Percentiles rank a stretch among this genome's conserved stretches.
Evolutionary conservation across 2,888 invertebrate species (phyloP).

Genomic region (Sceliomorpha sp.): DNA sequence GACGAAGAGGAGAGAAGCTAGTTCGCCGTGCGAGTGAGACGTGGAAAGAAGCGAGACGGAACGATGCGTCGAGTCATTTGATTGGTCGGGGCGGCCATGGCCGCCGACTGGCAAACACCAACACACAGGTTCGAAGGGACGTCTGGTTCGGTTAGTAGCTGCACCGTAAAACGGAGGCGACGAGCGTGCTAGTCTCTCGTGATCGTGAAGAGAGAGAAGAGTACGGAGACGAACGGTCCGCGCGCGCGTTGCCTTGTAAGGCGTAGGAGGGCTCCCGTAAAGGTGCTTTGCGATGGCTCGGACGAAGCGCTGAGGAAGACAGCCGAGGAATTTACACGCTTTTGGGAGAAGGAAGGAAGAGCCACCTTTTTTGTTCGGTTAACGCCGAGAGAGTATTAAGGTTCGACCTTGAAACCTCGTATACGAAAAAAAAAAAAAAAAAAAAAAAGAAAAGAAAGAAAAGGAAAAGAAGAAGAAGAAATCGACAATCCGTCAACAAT

Average conservation of each 20-base stretch:
- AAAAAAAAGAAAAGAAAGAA: no score
- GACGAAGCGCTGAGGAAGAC: constrained; percentile 60
- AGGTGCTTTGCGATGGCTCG: constrained; percentile 63
- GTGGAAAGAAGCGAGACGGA: constrained; percentile 40
- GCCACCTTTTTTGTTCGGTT: constrained; percentile 9
- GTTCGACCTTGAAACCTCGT: constrained; percentile 64
- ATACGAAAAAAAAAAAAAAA: no score
- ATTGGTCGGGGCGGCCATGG: constrained; percentile 71
- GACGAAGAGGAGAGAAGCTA: not conserved
- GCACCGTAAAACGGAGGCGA: constrained; percentile 41
- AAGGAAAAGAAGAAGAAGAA: no score
- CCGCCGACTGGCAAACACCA: constrained; percentile 65
- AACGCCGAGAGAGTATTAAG: constrained; percentile 1
- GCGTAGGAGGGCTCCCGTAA: constrained; percentile 64
- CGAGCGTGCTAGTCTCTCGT: constrained; percentile 66
- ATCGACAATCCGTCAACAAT: constrained; percentile 75
- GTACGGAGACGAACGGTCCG: constrained; percentile 72
- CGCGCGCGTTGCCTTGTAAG: constrained; percentile 75
- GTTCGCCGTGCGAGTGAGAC: constrained; percentile 20
- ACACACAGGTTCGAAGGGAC: no score
- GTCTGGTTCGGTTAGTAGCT: no score
- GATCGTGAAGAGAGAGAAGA: constrained; percentile 68
- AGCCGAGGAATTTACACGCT: constrained; percentile 24
- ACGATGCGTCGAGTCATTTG: constrained; percentile 51
- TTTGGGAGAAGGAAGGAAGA: not conserved